These are phyloP conservation scores for Nymphalis urticae DNA, from an alignment of 2,888 invertebrate species.

Conservation along the genomic window DNA sequence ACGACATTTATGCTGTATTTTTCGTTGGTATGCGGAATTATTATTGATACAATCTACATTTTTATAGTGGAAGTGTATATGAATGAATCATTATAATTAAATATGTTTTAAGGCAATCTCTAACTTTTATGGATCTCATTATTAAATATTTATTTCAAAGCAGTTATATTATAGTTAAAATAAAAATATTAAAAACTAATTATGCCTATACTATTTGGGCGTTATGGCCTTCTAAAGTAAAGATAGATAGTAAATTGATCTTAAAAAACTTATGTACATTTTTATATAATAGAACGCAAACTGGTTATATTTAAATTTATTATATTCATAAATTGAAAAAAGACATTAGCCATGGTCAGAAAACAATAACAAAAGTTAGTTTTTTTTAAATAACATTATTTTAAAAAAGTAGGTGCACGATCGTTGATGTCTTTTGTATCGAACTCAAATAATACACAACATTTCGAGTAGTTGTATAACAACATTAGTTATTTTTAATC, in stretches of 20 bases:
- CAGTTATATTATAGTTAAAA: not conserved
- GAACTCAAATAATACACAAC: slow-evolving; percentile 13
- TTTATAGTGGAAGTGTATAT: not conserved
- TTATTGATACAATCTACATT: slow-evolving; percentile 7
- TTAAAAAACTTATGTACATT: too few species aligned
- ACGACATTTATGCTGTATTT: not conserved
- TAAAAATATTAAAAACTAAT: too few species aligned
- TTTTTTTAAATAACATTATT: not conserved
- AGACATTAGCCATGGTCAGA: too few species aligned
- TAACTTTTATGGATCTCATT: not conserved
- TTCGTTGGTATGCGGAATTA: slow-evolving; percentile 20
- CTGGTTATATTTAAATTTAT: too few species aligned
- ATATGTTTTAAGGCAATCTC: not conserved
- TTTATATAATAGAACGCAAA: too few species aligned
- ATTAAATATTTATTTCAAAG: not conserved
- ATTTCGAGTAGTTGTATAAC: slow-evolving; percentile 1
- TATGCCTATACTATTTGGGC: too few species aligned
- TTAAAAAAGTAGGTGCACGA: slow-evolving; percentile 28
- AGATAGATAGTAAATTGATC: too few species aligned
- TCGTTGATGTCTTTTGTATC: slow-evolving; percentile 55
- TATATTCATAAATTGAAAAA: too few species aligned
- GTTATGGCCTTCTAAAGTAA: too few species aligned
- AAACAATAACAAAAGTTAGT: too few species aligned
- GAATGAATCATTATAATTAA: not conserved
- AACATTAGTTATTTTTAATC: slow-evolving; percentile 9